Evolutionary conservation across 2,797 vertebrate species (phyloP), one percentile per base, ranked within the genome.

Genomic region (Selene dorsalis): DNA sequence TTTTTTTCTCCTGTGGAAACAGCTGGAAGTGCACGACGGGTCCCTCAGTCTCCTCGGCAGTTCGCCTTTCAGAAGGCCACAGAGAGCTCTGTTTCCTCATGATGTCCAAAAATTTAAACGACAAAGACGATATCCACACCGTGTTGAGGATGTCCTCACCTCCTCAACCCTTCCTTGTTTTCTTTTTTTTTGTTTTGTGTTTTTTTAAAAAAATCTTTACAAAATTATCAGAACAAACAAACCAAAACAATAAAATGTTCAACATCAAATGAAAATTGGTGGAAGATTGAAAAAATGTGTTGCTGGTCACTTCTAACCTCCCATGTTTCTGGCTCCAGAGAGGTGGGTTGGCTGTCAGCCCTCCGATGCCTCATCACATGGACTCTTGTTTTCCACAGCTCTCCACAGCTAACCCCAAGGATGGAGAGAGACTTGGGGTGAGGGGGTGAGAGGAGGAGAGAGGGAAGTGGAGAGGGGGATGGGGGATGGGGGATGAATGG

Each of bases 181-280:
- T 78, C 55, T 69, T 53, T n/a, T 35, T 69, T 58, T 69, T 62
- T 43, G 24, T 5, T 7, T 14, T 38, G 43, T 35, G 63, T 41
- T 67, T 65, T 64, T 75, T 88, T 87, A 79, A 93, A 91, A 93
- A 95, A 93, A 79, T 91, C 88, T 93, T 91, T 93, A 93, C 89
- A 94, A 95, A 92, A 92, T 92, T 76, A 90, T 88, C 80, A 89
- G 88, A 94, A 92, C 84, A 90, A 91, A 90, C 69, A 83, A 90
- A 88, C 74, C 80, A 38, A 88, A 87, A 84, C 13, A 78, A 75
- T 62, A 86, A 86, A 90, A 83, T 58, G 71, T 75, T 84, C 64
- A 88, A 85, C 79, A 81, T 85, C 75, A 91, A 91, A 84, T 73
- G 45, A 90, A 92, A 89, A 86, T 56, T 70, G 73, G 88, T 90